Evolutionary conservation across 2,797 vertebrate genomes (phyloP).

Genomic region (Botia almorhae): DNA sequence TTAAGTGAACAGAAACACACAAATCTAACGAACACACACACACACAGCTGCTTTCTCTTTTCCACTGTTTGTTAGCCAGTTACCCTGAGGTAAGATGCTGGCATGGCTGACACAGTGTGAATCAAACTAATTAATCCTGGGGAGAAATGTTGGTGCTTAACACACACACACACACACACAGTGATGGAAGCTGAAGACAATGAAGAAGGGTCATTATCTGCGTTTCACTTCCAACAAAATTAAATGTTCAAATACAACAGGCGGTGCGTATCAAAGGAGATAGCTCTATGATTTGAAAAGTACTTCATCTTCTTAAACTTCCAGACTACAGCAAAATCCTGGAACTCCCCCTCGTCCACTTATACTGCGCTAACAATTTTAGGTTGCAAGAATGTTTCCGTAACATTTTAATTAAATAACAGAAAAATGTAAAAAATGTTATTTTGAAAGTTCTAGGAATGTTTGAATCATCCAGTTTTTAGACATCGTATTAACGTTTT

Average conservation of each 20-base stretch:
- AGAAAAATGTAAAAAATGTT: too few species aligned
- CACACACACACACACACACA: conserved; percentile 23
- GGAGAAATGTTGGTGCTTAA: conserved; percentile 50
- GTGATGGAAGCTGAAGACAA: conserved; percentile 32
- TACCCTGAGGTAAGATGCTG: conserved; percentile 46
- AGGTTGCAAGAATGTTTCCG: too few species aligned
- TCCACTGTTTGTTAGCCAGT: conserved; percentile 51
- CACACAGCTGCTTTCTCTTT: conserved; percentile 23
- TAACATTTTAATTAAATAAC: too few species aligned
- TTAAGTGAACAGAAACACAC: conserved; percentile 30
- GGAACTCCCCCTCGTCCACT: not conserved
- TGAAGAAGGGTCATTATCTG: conserved; percentile 50
- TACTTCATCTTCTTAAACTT: not conserved
- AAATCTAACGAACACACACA: conserved; percentile 2
- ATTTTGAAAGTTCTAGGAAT: too few species aligned
- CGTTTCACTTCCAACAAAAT: conserved; percentile 46
- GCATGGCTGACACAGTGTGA: conserved; percentile 57
- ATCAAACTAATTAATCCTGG: conserved; percentile 64
- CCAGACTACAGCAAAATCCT: not conserved
- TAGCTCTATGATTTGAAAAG: conserved; percentile 27
- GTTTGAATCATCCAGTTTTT: too few species aligned
- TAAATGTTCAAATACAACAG: conserved; percentile 51
- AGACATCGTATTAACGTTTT: not conserved
- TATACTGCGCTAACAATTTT: too few species aligned
- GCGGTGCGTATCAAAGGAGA: conserved; percentile 37